Conservation (phyloP, 2,888 invertebrate species). For the Deroplatys truncata region DNA sequence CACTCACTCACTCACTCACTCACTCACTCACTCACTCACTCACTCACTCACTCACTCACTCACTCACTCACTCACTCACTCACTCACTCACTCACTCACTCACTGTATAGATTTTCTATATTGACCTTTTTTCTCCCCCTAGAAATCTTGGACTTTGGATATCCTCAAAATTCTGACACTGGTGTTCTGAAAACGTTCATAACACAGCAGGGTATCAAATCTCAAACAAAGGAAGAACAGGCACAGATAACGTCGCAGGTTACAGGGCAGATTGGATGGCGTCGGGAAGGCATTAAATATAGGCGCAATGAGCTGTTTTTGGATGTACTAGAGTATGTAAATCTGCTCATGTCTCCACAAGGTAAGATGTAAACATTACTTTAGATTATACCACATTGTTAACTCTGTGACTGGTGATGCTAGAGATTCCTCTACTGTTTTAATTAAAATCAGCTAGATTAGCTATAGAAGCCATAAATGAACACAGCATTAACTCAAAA, state of each 20-base stretch:
- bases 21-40: too few relatives aligned
- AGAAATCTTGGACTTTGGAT: constrained; percentile 99
- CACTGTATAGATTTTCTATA: too few relatives aligned
- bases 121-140: background rate
- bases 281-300: constrained; percentile 98
- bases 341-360: constrained; percentile 98
- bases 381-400: background rate
- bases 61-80: too few relatives aligned
- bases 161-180: constrained; percentile 99
- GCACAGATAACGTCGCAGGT: constrained; percentile 98
- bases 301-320: constrained; percentile 96
- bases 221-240: constrained; percentile 98
- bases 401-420: background rate
- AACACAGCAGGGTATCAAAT: constrained; percentile 98
- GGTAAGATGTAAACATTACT: constrained; percentile 50
- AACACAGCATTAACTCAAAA: too few relatives aligned
- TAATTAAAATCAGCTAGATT: too few relatives aligned
- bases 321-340: constrained; percentile 98
- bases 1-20: too few relatives aligned
- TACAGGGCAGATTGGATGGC: constrained; percentile 98
- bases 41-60: too few relatives aligned
- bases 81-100: too few relatives aligned
- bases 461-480: too few relatives aligned
- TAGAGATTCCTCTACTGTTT: too few relatives aligned
- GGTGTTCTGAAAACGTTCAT: constrained; percentile 99